Base-by-base conservation (phyloP, 1,140 invertebrate species). In the Popillia japonica region DNA sequence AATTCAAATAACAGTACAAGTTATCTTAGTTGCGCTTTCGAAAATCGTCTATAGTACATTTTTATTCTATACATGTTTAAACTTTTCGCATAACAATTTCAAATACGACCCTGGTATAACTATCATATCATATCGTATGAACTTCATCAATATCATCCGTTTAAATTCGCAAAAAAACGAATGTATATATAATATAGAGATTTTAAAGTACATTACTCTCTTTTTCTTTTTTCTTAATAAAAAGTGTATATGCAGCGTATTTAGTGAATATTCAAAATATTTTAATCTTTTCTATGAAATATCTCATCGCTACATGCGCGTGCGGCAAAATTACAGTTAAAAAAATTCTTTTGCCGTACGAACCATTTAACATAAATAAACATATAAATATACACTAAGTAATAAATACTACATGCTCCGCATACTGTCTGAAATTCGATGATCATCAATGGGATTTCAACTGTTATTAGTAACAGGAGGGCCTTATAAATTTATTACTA, bases 321-420 rank as follows among this genome's bases (percentile, higher is more conserved):
- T 68, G 27, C 61, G 61, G 27, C 61, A 68, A 68, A 68, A 72
- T 76, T 27, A 77, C 79, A 79, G 48, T 27, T 68, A 22, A 68
- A 68, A n/a, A 61, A 68, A 23, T 68, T 34, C 22, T 34, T 68
- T 80, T 82, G 81, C 76, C 75, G 77, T 81, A 80, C 81, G 80
- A 79, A 81, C 80, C 2, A 82, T 79, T 79, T 34, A 68, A 27
- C 22, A 34, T 68, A 68, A 68, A 68, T 68, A 80, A 48, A 80
- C 34, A 76, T 81, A 77, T 76, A 77, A 40, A 59, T 27, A 64
- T 75, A 20, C 27, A 75, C 77, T 80, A 79, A 78, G 78, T 34
- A 79, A 79, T 81, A 80, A 81, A 81, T 82, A 80, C 78, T 80
- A 81, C 75, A 78, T 79, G 68, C 64, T 74, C 76, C 75, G 75